A percentile compares a stretch with the other conserved stretches of the same genome.
phyloP scores from a whole-genome alignment of 2,113 vertebrate species.

The Notechis scutatus region DNA sequence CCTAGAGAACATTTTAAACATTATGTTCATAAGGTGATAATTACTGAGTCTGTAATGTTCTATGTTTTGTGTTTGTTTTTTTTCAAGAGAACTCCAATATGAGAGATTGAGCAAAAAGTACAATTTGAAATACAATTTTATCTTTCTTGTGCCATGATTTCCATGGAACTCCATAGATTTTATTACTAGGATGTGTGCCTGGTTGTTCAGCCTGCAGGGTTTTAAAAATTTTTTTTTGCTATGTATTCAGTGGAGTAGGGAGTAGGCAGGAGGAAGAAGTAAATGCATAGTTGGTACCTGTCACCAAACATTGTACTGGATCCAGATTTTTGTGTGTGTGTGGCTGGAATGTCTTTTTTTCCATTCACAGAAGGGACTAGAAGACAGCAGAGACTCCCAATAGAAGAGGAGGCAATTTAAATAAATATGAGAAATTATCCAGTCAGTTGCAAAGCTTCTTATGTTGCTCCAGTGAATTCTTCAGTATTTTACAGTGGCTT shows the following conservation, averaged over 20 bases:
- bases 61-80: constrained; percentile 54
- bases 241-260: neutral
- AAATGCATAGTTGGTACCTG: neutral
- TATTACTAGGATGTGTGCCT: constrained; percentile 32
- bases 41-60: constrained; percentile 51
- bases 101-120: constrained; percentile 32
- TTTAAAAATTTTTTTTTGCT: neutral
- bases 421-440: neutral
- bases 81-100: constrained; percentile 54
- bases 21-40: constrained; percentile 56
- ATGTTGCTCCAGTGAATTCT: neutral
- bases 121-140: constrained; percentile 52
- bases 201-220: constrained; percentile 22
- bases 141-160: constrained; percentile 35
- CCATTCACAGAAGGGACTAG: neutral
- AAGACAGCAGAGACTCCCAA: neutral
- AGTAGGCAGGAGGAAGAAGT: neutral
- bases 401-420: neutral
- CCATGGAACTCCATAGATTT: constrained; percentile 25
- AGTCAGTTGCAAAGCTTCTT: neutral
- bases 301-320: neutral
- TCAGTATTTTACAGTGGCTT: neutral
- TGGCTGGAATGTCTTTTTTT: neutral
- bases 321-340: no score
- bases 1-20: constrained; percentile 41